Percentiles rank a stretch among this genome's conserved stretches.
These are phyloP conservation scores for Micrasema longulum DNA, from an alignment of 1,140 invertebrate species.

Conservation along the genomic window DNA sequence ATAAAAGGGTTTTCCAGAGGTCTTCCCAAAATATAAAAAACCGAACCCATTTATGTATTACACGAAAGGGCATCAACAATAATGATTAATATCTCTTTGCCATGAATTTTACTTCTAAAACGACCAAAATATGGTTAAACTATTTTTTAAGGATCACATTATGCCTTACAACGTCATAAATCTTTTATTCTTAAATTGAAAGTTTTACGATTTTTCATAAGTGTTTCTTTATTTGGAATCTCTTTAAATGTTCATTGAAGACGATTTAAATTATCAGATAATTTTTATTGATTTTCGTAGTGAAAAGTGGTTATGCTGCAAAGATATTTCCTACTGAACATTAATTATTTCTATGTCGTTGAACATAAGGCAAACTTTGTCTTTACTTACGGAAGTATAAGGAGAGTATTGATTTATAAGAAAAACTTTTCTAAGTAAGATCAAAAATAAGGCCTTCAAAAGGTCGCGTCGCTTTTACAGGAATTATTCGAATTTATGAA, in stretches of 20 bases:
- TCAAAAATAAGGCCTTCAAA: slow-evolving; percentile 6
- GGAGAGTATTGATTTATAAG: slow-evolving; percentile 38
- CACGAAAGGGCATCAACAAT: background rate
- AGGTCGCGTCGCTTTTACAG: background rate
- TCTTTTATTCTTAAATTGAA: background rate
- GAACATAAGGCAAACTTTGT: slow-evolving; percentile 29
- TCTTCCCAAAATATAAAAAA: background rate
- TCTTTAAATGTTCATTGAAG: background rate
- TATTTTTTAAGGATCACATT: too few species aligned
- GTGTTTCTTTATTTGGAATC: too few species aligned
- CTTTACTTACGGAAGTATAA: slow-evolving; percentile 20
- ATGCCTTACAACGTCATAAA: background rate
- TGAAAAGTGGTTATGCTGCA: background rate
- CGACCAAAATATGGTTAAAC: background rate
- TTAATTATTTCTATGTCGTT: slow-evolving; percentile 43
- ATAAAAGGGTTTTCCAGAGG: background rate
- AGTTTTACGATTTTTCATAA: background rate
- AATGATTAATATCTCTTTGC: slow-evolving; percentile 8
- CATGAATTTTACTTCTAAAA: slow-evolving; percentile 5
- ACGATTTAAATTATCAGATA: background rate
- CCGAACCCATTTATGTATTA: slow-evolving; percentile 6
- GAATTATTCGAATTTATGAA: too few species aligned
- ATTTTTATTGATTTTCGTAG: background rate
- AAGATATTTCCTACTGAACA: slow-evolving; percentile 1
- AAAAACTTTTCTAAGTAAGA: slow-evolving; percentile 14